phyloP scores from a whole-genome alignment of 1,140 invertebrate genomes.

The Drosophila kurseongensis region DNA sequence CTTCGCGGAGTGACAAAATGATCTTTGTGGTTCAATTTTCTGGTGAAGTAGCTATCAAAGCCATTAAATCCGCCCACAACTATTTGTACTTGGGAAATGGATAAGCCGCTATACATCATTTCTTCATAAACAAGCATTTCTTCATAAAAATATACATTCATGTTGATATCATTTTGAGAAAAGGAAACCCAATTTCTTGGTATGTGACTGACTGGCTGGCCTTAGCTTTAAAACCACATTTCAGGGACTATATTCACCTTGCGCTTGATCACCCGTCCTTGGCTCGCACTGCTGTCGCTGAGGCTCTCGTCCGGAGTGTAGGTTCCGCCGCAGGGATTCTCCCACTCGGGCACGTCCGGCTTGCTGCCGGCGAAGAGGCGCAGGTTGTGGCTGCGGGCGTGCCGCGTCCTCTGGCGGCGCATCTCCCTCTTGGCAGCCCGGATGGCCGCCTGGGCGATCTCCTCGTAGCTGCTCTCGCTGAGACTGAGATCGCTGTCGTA shows the following conservation, averaged over 20 bases:
- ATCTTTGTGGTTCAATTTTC: not conserved
- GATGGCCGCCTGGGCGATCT: conserved; percentile 54
- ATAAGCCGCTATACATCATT: too few relatives aligned
- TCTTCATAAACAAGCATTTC: too few relatives aligned
- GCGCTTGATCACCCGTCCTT: conserved; percentile 52
- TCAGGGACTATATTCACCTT: conserved; percentile 5
- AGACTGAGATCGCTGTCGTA: conserved; percentile 44
- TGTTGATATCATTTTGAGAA: too few relatives aligned
- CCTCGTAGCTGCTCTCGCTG: conserved; percentile 57
- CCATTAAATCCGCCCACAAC: too few relatives aligned
- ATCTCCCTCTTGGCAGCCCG: conserved; percentile 44
- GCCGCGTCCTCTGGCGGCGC: conserved; percentile 51
- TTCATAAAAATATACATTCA: too few relatives aligned
- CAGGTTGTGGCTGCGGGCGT: conserved; percentile 58
- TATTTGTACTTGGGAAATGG: too few relatives aligned
- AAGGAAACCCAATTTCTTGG: too few relatives aligned
- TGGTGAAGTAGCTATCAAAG: not conserved
- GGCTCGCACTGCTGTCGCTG: conserved; percentile 22
- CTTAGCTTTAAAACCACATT: too few relatives aligned
- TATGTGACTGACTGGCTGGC: too few relatives aligned
- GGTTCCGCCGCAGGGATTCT: conserved; percentile 69
- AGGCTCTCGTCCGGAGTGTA: conserved; percentile 27
- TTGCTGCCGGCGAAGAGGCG: conserved; percentile 31
- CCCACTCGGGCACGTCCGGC: conserved; percentile 54
- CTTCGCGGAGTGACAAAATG: not conserved